These are phyloP conservation scores for Andrena camellia DNA, from an alignment of 2,888 invertebrate species.

Conservation along the genomic window DNA sequence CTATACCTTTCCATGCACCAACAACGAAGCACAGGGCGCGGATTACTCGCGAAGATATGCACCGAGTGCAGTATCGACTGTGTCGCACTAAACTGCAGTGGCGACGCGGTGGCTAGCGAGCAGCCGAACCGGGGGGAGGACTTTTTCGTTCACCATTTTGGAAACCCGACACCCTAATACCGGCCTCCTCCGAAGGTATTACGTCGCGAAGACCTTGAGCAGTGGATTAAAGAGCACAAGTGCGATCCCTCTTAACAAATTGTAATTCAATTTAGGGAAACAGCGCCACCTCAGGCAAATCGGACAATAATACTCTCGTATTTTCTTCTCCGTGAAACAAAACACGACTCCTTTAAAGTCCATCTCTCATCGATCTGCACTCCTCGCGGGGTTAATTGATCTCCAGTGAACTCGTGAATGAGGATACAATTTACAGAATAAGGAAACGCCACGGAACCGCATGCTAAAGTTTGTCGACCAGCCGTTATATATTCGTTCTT, in stretches of 20 bases:
- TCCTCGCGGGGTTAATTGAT: no score
- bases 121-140: background rate
- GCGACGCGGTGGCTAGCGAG: slow-evolving; percentile 22
- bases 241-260: slow-evolving; percentile 23
- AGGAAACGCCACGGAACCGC: no score
- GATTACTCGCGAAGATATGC: background rate
- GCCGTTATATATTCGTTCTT: no score
- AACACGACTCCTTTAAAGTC: no score
- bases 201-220: slow-evolving; percentile 38
- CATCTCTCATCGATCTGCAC: no score
- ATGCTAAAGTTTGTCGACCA: no score
- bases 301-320: no score
- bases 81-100: slow-evolving; percentile 45
- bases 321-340: no score
- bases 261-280: slow-evolving; percentile 49
- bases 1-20: background rate
- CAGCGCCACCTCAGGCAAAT: background rate
- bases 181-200: background rate
- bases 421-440: no score
- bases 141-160: slow-evolving; percentile 12
- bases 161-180: slow-evolving; percentile 21
- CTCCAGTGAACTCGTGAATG: no score
- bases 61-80: background rate
- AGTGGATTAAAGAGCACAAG: slow-evolving; percentile 31
- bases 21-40: background rate